Evolutionary conservation across 2,888 invertebrate species (phyloP).

Genomic region (Papilio gigon): DNA sequence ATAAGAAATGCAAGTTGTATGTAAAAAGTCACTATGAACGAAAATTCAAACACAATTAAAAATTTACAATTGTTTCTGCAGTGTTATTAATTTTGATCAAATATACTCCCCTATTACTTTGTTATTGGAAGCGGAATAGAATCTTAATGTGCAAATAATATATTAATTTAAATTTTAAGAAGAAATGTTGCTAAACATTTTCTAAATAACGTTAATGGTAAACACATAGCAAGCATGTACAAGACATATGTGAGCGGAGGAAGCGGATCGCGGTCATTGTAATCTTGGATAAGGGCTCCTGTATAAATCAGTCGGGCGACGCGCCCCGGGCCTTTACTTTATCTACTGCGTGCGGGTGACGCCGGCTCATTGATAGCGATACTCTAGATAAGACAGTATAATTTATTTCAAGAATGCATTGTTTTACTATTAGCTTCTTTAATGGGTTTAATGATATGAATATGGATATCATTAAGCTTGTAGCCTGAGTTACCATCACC

Average conservation of each 20-base stretch:
- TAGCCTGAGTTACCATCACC: too few relatives aligned
- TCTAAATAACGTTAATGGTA: slow-evolving; percentile 18
- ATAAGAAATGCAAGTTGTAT: neutral
- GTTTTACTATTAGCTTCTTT: slow-evolving; percentile 2
- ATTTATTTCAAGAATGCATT: neutral
- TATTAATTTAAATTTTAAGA: neutral
- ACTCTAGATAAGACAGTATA: slow-evolving; percentile 50
- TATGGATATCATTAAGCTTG: neutral
- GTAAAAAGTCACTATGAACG: neutral
- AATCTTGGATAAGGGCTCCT: slow-evolving; percentile 82
- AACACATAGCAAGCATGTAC: slow-evolving; percentile 27
- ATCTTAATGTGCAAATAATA: neutral
- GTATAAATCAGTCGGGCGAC: slow-evolving; percentile 80
- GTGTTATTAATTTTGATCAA: too few relatives aligned
- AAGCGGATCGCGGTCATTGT: slow-evolving; percentile 81
- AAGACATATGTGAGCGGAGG: slow-evolving; percentile 63
- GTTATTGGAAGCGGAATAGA: neutral
- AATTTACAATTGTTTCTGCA: too few relatives aligned
- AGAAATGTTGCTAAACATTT: neutral
- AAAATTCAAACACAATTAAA: neutral
- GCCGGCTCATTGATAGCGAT: slow-evolving; percentile 51
- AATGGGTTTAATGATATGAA: neutral
- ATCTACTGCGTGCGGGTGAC: slow-evolving; percentile 81
- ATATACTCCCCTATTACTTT: too few relatives aligned
- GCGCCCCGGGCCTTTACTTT: slow-evolving; percentile 78